Base-by-base conservation (phyloP, 2,888 invertebrate species). In the Metacarcinus magister region DNA sequence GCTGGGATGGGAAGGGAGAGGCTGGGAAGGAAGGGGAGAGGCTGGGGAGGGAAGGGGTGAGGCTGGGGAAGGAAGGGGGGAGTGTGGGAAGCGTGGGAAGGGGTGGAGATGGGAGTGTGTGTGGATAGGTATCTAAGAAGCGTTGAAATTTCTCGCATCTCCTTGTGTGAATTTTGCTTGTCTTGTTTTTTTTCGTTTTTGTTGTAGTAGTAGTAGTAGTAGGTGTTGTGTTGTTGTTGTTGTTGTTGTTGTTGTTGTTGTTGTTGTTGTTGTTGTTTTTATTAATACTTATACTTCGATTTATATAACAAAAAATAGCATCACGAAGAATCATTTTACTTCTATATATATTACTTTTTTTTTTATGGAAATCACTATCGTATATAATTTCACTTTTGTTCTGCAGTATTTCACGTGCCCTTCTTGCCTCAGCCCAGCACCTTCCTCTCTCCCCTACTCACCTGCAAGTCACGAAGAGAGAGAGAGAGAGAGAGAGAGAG, bases 401-500 rank as follows among this genome's bases (percentile, higher is more conserved):
- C 32, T 28, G 32, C 28, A 82, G 82, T 82, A 82, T 82, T 82
- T 82, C 82, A 82, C 82, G 32, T 32, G 3, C 19, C 8, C 28
- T 5, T 32, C 82, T 82, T 82, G 32, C 82, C 28, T 10, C 32
- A 82, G 82, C 32, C 19, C 5, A 23, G 3, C 19, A 23, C 82
- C 82, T 8, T 2, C 28, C 67, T 16, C 23, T 23, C n/a, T 5
- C 19, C 67, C 67, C 67, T 67, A n/a, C 82, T 82, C 32, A 82
- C 82, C 82, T 32, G 82, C 82, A 32, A 28, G 82, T 82, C 82
- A 82, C 82, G 82, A 82, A 32, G 32, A 32, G 32, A 32, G 82
- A 28, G 82, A 82, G 82, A 82, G 82, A 82, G 82, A 82, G 82
- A 82, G 82, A 82, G 82, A 82, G 82, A 82, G 82, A 82, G 82